A percentile compares a stretch with the other conserved stretches of the same genome.
These are phyloP conservation scores for Ganaspis sp. DNA, from an alignment of 1,140 invertebrate species.

Conservation along the genomic window DNA sequence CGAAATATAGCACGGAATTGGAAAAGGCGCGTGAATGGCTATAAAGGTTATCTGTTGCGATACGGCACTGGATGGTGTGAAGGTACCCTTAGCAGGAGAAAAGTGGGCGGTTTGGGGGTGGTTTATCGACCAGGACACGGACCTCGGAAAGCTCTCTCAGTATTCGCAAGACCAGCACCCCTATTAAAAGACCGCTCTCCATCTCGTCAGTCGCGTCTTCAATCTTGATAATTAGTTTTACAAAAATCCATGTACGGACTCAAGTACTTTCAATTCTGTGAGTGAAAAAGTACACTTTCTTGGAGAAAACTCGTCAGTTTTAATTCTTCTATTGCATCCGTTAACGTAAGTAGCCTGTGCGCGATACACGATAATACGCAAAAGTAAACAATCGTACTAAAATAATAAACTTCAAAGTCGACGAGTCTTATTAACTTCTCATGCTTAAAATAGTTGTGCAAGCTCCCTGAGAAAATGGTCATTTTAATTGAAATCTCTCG, in stretches of 20 bases:
- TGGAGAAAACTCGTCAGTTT: slow-evolving; percentile 9
- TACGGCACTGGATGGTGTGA: slow-evolving; percentile 43
- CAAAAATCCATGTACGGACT: slow-evolving; percentile 37
- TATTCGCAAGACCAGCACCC: slow-evolving; percentile 72
- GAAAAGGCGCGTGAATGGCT: too few species aligned
- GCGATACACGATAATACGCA: not conserved
- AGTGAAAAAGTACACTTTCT: slow-evolving; percentile 25
- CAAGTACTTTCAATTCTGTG: slow-evolving; percentile 30
- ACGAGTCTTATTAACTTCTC: too few species aligned
- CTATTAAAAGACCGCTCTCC: slow-evolving; percentile 55
- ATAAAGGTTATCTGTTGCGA: not conserved
- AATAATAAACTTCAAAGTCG: not conserved
- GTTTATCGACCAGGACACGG: slow-evolving; percentile 70
- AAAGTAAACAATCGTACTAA: not conserved
- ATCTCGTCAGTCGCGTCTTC: slow-evolving; percentile 37
- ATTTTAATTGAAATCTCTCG: too few species aligned
- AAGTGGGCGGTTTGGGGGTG: slow-evolving; percentile 63
- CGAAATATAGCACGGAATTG: too few species aligned
- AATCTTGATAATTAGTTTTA: slow-evolving; percentile 32
- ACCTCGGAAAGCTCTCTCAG: slow-evolving; percentile 64
- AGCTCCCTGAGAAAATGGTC: too few species aligned
- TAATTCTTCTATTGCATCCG: not conserved
- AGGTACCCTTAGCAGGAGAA: slow-evolving; percentile 55
- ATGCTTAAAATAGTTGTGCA: too few species aligned
- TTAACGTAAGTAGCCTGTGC: not conserved